phyloP scores from a whole-genome alignment of 1,140 invertebrate genomes.

The Ips typographus region DNA sequence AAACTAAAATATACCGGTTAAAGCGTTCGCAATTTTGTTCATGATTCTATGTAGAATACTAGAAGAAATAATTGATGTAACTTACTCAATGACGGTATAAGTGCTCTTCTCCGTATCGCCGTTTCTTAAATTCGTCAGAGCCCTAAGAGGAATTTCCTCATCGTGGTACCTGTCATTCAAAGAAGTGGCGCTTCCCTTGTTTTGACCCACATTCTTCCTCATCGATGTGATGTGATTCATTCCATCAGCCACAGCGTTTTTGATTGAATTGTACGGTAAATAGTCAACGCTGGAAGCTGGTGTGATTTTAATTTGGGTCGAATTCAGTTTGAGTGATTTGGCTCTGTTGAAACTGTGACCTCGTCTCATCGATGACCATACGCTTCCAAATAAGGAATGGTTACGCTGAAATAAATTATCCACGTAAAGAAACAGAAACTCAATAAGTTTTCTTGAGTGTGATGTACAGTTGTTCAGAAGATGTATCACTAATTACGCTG shows the following conservation, averaged over 20 bases:
- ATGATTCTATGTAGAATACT: too few species aligned
- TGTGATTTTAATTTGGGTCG: conserved; percentile 56
- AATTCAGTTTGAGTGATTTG: conserved; percentile 62
- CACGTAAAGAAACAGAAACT: neutral
- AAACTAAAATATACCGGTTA: too few species aligned
- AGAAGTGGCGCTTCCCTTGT: conserved; percentile 47
- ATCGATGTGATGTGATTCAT: conserved; percentile 60
- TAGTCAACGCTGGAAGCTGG: conserved; percentile 50
- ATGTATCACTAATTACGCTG: too few species aligned
- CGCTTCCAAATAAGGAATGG: conserved; percentile 93
- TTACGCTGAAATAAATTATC: conserved; percentile 73
- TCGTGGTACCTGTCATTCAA: conserved; percentile 53
- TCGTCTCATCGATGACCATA: conserved; percentile 86
- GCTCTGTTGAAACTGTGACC: conserved; percentile 63
- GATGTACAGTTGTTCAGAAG: too few species aligned
- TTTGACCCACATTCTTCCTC: conserved; percentile 55
- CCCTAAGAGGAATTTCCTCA: conserved; percentile 76
- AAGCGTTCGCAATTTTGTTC: too few species aligned
- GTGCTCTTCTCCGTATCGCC: conserved; percentile 62
- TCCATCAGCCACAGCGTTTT: conserved; percentile 59
- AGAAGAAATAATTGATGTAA: conserved; percentile 41
- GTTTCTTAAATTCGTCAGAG: conserved; percentile 65
- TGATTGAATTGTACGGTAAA: conserved; percentile 63
- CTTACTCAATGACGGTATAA: conserved; percentile 72
- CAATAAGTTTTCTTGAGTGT: too few species aligned